Conservation (phyloP, 2,888 invertebrate genomes). For the Tetramorium bicarinatum region DNA sequence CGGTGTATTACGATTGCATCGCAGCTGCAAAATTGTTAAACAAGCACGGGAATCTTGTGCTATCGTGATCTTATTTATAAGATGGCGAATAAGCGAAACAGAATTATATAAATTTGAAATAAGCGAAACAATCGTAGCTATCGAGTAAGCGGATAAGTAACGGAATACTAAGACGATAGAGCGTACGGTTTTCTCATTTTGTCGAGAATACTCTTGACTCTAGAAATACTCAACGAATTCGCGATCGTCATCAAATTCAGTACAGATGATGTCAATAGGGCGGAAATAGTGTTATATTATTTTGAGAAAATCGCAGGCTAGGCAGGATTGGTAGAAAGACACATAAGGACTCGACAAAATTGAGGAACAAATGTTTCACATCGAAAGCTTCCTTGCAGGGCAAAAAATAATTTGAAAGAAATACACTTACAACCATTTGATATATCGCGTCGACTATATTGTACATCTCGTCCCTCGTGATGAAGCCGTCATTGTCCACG, state of each 20-base stretch:
- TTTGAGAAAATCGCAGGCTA: background rate
- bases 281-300: background rate
- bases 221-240: background rate
- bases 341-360: conserved; percentile 7
- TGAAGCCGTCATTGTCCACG: conserved; percentile 98
- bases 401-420: conserved; percentile 61
- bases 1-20: conserved; percentile 27
- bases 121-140: background rate
- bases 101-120: background rate
- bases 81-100: background rate
- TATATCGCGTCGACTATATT: conserved; percentile 99
- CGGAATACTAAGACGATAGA: background rate
- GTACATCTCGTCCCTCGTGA: conserved; percentile 98
- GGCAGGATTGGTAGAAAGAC: background rate
- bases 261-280: background rate
- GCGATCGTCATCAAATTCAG: background rate
- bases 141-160: background rate
- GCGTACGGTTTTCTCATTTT: background rate
- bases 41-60: background rate
- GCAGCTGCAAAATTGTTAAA: background rate
- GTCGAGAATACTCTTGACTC: background rate
- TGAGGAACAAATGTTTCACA: conserved; percentile 1
- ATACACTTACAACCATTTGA: conserved; percentile 97
- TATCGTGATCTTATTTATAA: background rate
- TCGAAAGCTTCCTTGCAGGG: conserved; percentile 5